These are phyloP conservation scores for Setophaga petechia DNA, from an alignment of 2,113 vertebrate species.

Conservation along the genomic window DNA sequence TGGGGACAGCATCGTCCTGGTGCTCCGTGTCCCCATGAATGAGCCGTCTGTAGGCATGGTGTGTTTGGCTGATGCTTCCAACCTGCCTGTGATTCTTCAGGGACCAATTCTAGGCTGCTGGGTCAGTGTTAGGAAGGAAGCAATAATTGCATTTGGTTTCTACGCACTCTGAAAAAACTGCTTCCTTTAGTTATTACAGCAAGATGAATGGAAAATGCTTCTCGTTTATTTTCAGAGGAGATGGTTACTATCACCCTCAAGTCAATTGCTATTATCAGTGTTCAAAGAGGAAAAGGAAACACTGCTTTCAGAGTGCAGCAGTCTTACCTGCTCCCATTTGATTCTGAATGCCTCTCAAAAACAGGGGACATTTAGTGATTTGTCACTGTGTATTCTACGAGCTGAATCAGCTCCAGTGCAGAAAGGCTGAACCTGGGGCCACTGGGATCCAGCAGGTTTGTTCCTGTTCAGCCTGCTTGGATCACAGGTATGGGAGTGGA, in stretches of 20 bases:
- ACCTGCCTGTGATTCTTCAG: not conserved
- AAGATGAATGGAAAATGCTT: not conserved
- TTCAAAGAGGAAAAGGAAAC: not conserved
- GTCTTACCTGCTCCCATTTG: not conserved
- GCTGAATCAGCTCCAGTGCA: not conserved
- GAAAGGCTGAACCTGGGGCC: not conserved
- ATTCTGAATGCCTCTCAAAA: not conserved
- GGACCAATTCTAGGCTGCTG: not conserved
- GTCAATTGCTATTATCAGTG: not conserved
- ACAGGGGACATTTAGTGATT: not conserved
- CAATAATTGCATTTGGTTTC: not conserved
- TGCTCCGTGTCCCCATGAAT: not conserved
- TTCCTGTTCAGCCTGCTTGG: not conserved
- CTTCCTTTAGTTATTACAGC: not conserved
- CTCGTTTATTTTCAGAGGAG: not conserved
- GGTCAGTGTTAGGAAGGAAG: not conserved
- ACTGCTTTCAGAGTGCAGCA: not conserved
- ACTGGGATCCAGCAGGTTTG: not conserved
- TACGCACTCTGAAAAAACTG: not conserved
- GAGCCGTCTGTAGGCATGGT: not conserved
- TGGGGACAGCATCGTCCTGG: not conserved
- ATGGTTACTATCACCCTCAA: not conserved
- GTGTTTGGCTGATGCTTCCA: not conserved
- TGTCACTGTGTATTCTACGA: fast-evolving
- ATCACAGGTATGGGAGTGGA: not conserved